phyloP scores from a whole-genome alignment of 2,113 vertebrate genomes.

The Myotis brandtii region DNA sequence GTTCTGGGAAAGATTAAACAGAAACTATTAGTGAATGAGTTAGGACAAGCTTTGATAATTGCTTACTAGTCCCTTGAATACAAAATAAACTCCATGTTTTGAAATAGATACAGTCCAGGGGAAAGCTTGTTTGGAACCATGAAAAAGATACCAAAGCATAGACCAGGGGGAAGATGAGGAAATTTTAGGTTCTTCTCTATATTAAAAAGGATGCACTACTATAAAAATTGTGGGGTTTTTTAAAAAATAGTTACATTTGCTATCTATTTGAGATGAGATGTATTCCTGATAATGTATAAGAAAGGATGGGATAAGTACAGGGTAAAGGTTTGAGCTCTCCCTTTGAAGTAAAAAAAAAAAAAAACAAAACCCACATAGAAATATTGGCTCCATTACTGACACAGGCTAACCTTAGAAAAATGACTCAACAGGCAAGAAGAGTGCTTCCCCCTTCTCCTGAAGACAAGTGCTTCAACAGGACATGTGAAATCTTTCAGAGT shows the following conservation, averaged over 20 bases:
- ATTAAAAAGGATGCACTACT: constrained; percentile 26
- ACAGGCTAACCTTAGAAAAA: background rate
- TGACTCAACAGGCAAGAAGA: background rate
- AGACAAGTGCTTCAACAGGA: background rate
- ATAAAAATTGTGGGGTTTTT: background rate
- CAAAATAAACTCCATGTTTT: constrained; percentile 57
- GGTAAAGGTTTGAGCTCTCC: background rate
- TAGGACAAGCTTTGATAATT: constrained; percentile 80
- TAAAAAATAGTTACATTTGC: background rate
- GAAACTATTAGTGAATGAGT: constrained; percentile 80
- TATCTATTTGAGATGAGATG: background rate
- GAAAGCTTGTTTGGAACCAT: constrained; percentile 48
- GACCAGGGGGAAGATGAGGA: background rate
- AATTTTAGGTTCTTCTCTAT: background rate
- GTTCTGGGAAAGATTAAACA: constrained; percentile 69
- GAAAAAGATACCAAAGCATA: constrained; percentile 25
- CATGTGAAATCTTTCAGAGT: background rate
- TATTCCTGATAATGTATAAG: background rate
- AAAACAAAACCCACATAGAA: background rate
- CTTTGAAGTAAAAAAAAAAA: background rate
- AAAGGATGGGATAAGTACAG: background rate
- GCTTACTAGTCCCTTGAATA: constrained; percentile 68
- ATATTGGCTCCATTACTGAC: background rate
- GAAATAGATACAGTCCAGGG: constrained; percentile 47
- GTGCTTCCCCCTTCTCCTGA: background rate